Base-by-base conservation (phyloP, 2,797 vertebrate genomes). In the Callimico goeldii region DNA sequence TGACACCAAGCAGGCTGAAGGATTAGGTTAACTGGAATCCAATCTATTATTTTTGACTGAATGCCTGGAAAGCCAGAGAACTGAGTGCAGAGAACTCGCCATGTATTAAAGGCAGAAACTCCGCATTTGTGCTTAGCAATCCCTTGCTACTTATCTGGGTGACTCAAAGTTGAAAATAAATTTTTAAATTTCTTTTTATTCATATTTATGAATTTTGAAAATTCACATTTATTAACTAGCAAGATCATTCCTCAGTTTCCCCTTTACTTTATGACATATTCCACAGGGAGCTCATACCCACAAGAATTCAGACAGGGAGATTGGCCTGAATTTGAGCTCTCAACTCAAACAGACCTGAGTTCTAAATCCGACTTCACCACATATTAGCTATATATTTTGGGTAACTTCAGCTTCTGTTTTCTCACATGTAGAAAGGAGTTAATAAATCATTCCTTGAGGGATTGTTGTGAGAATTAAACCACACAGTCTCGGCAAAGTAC, bases 391-490 rank as follows among this genome's bases (percentile, higher is more conserved):
- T 43, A 28, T 5, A 39, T 11, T 52, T 87, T 81, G n/a, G 26
- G 82, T 89, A 94, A 52, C n/a, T 75, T 64, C 57, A 91, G 17
- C 26, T 85, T 94, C 58, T 33, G 1, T n/a, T 79, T 93, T 39
- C 55, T 90, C n/a, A 33, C 79, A 14, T 91, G 7, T 57, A 75
- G 55, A 76, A 58, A 50, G 41, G 13, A 19, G 30, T 46, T 76
- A 39, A 57, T 46, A 50, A 58, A 28, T 76, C 39, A 58, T 81
- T 87, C 24, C 15, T 90, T 9, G 3, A 30, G 15, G 43, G 43
- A 80, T n/a, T 91, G 39, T 26, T 75, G 17, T 57, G 28, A 89
- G 19, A 93, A 96, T 91, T 87, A 90, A 96, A n/a, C 48, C 39
- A 88, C 41, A 14, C 1, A 2, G 43, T 33, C 48, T 83, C 10